Base-by-base conservation (phyloP, 2,888 invertebrate species). In the Drosophila borealis region DNA sequence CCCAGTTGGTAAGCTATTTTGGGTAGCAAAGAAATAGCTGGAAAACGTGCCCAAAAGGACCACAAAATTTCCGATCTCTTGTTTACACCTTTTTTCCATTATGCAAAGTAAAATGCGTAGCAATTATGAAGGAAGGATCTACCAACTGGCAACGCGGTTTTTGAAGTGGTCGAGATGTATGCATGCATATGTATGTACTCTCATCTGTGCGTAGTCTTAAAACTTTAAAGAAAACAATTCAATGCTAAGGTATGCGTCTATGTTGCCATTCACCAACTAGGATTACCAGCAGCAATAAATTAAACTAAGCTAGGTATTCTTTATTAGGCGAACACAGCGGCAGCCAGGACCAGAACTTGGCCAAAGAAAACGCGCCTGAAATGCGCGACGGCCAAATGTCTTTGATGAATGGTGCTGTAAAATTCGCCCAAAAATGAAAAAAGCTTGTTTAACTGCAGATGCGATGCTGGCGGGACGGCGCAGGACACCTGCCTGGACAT, bases 221-320 rank as follows among this genome's bases (percentile, higher is more conserved):
- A 36, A 44, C 54, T 54, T 34, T 44, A 34, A 21, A 54, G 34
- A 49, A 42, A 45, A 42, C 13, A 45, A 69, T 37, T 59, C 59
- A 45, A 48, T 64, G 65, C 54, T 39, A 14, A 41, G 48, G 19
- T 19, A 34, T 17, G 13, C 39, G 57, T 25, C 49, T 39, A n/a
- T 50, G 56, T 29, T 46, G 71, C 81, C 78, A 84, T 84, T 87
- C 81, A 84, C 81, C 87, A 84, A 81, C 73, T 62, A 67, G 79
- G 82, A 86, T 83, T 86, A 86, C 62, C 70, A 72, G 66, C 61
- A 56, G 80, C 84, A 81, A 87, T 83, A 87, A 83, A 84, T 87
- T 81, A 75, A 73, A 62, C 62, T 68, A 77, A 67, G 87, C 64
- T 44, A 37, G 44, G 34, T 19, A 50, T 49, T 63, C 50, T 63